Evolutionary conservation across 2,113 vertebrate genomes (phyloP).

Genomic region (Meriones unguiculatus): DNA sequence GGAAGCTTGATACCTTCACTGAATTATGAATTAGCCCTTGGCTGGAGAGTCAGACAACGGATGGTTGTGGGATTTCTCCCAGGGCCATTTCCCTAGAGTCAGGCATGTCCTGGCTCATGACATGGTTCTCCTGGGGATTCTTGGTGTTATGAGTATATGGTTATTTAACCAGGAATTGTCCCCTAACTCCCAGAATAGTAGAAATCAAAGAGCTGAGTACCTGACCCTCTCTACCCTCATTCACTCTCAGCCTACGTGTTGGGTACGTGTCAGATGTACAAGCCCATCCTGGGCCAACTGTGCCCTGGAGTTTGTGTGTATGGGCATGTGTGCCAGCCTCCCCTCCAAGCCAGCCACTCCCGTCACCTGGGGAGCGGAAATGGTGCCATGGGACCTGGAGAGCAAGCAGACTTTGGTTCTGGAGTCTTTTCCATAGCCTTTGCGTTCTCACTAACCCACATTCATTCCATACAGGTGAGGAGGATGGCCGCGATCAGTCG

Average conservation of each 20-base stretch:
- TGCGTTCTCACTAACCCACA: fast-evolving
- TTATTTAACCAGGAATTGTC: neutral
- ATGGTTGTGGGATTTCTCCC: neutral
- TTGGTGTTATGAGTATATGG: neutral
- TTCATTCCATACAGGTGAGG: conserved; percentile 88
- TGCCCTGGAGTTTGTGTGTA: neutral
- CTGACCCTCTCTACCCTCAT: neutral
- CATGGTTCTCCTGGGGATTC: neutral
- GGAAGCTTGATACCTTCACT: neutral
- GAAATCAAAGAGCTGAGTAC: neutral
- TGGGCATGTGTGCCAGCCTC: neutral
- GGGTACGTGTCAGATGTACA: too few species aligned
- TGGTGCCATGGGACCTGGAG: neutral
- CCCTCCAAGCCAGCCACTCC: too few species aligned
- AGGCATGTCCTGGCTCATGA: neutral
- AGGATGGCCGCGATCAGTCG: conserved; percentile 94
- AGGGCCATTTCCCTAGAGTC: neutral
- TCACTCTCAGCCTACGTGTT: neutral
- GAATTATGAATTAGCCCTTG: neutral
- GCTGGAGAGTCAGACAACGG: neutral
- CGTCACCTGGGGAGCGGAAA: neutral
- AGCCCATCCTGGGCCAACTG: fast-evolving
- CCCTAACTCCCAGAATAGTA: neutral
- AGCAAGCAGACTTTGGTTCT: too few species aligned
- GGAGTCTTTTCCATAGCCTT: neutral